Evolutionary conservation across 2,797 vertebrate species (phyloP).

Genomic region (Podarcis lilfordi): DNA sequence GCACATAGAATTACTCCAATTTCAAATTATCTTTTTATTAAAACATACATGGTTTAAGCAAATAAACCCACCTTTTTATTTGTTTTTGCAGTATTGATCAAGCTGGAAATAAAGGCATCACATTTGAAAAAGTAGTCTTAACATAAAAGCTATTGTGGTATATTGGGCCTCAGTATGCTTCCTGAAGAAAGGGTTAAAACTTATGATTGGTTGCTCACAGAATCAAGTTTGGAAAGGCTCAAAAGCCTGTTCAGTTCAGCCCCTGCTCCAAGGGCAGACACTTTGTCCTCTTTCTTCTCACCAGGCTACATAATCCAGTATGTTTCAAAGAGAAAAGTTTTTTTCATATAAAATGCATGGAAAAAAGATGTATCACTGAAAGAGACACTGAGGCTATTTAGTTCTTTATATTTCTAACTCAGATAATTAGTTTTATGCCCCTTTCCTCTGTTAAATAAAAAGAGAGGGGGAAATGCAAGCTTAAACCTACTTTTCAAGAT

Average conservation of each 20-base stretch:
- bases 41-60: neutral
- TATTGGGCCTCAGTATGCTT: too few species aligned
- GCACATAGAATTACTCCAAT: neutral
- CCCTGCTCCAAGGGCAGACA: too few species aligned
- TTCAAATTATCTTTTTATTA: neutral
- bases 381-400: neutral
- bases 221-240: neutral
- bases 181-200: neutral
- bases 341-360: neutral
- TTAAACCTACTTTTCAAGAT: neutral
- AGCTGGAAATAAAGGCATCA: too few species aligned
- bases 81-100: too few species aligned
- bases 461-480: neutral
- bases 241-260: neutral
- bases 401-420: neutral
- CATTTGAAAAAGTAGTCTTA: too few species aligned
- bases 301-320: neutral
- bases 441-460: neutral
- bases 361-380: neutral
- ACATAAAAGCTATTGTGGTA: too few species aligned
- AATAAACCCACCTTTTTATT: neutral
- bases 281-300: neutral
- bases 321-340: neutral
- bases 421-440: neutral
- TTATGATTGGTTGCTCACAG: neutral